Base-by-base conservation (phyloP, 2,797 vertebrate genomes). In the Xenopus petersii region DNA sequence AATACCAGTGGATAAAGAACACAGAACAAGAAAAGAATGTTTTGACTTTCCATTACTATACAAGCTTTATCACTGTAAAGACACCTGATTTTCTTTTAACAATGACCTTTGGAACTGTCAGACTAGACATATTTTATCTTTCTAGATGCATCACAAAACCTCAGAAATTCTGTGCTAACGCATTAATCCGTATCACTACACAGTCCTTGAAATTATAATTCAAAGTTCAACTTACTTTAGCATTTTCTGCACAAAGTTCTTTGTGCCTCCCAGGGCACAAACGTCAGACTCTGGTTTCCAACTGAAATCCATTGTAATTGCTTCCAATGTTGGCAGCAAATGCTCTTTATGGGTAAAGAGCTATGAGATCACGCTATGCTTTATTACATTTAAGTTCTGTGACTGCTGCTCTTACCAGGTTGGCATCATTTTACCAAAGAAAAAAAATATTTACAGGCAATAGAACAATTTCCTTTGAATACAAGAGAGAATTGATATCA, bases 201-300 rank as follows among this genome's bases (percentile, higher is more conserved):
- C 84, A 88, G 85, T 84, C 84, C 85, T 73, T 88, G 86, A 88
- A 91, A 91, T 88, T 88, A 90, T 87, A 88, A 89, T 90, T 91
- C 84, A 90, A 90, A 89, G 86, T 90, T 89, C 87, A 91, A 83
- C 85, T 89, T 87, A 86, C 79, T 91, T 91, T 89, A 80, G 51
- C 83, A 87, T 89, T 90, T 90, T 89, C 84, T 86, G 81, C 82
- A 42, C 84, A 82, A 84, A 88, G 84, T 88, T 88, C 82, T 87
- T 87, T 85, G 87, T 85, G 85, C 86, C 89, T 87, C 86, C 84
- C 80, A 87, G 86, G 85, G 86, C 86, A 89, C 83, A 88, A 90
- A 89, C 54, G 87, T 88, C 15, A 72, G 88, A 91, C 86, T 83
- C 81, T 84, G 82, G 81, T 88, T 89, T 90, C 84, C 84, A 89